A percentile compares a stretch with the other conserved stretches of the same genome.
Conservation (phyloP, 2,797 vertebrate genomes). For the Vireo griseus region DNA sequence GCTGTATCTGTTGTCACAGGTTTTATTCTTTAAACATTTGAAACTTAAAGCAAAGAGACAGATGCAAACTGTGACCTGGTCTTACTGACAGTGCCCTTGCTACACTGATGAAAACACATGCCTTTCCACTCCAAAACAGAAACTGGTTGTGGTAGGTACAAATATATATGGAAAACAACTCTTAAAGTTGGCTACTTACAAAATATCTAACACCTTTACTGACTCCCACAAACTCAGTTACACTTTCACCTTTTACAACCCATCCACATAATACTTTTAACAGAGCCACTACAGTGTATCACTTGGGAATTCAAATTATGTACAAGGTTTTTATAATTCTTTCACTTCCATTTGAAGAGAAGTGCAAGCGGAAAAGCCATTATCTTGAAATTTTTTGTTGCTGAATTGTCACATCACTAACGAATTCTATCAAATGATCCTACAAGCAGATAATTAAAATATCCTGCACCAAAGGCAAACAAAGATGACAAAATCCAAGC, state of each 20-base stretch:
- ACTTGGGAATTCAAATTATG: background rate
- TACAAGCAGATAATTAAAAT: background rate
- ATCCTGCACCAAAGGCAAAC: background rate
- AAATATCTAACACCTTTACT: background rate
- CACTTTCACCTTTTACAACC: background rate
- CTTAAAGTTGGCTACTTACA: background rate
- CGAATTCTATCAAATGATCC: background rate
- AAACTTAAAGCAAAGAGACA: background rate
- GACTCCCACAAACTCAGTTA: background rate
- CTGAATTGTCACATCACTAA: background rate
- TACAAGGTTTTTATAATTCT: background rate
- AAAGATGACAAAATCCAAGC: background rate
- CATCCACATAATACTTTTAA: background rate
- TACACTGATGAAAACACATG: rapidly evolving
- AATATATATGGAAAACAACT: background rate
- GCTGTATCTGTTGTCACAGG: background rate
- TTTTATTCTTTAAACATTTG: background rate
- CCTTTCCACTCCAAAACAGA: background rate
- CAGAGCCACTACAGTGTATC: background rate
- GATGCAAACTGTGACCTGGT: background rate
- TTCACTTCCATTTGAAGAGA: background rate
- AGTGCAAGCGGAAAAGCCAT: background rate
- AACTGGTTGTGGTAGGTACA: background rate
- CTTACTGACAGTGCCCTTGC: background rate
- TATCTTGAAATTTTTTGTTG: background rate